phyloP scores from a whole-genome alignment of 53 echinoderm and acorn worm species.

The Apostichopus leukothele region DNA sequence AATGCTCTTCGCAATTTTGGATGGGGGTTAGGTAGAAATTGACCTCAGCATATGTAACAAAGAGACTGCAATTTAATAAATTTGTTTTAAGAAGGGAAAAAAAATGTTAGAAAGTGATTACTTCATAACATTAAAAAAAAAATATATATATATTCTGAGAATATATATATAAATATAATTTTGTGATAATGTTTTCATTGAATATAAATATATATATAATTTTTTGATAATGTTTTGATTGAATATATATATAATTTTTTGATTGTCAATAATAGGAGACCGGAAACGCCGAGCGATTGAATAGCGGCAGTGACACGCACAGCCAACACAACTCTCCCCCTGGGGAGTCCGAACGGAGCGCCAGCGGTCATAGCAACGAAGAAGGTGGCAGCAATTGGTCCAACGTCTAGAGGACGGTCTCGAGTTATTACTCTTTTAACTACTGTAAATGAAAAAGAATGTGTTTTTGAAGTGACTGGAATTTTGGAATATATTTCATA shows the following conservation, averaged over 20 bases:
- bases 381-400: slow-evolving; percentile 21
- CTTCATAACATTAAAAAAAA: neutral
- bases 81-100: too few relatives aligned
- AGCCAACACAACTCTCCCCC: slow-evolving; percentile 68
- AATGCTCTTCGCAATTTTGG: too few relatives aligned
- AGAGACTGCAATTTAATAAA: too few relatives aligned
- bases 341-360: slow-evolving; percentile 53
- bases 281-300: slow-evolving; percentile 33
- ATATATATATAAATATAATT: too few relatives aligned
- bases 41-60: too few relatives aligned
- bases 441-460: too few relatives aligned
- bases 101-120: too few relatives aligned
- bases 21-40: too few relatives aligned
- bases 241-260: neutral
- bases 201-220: too few relatives aligned
- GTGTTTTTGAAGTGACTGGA: slow-evolving; percentile 21
- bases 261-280: neutral
- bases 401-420: neutral
- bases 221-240: neutral
- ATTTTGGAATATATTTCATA: neutral
- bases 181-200: neutral
- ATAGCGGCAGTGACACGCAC: slow-evolving; percentile 62
- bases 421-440: too few relatives aligned
- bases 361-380: slow-evolving; percentile 62
- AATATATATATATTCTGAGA: neutral